These are phyloP conservation scores for Drosophila suzukii DNA, from an alignment of 1,140 invertebrate species.

Conservation along the genomic window DNA sequence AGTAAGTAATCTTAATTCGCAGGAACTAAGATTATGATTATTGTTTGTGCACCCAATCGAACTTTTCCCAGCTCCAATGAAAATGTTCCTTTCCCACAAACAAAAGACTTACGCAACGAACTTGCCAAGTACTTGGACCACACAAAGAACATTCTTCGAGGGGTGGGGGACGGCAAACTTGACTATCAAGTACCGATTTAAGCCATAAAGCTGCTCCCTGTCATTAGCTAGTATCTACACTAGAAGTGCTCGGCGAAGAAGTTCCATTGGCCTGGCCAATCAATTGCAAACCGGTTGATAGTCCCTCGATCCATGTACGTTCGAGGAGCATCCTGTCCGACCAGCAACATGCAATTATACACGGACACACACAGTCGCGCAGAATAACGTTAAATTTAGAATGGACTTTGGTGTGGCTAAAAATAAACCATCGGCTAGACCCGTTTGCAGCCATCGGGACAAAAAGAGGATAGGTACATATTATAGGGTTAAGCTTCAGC, in stretches of 20 bases:
- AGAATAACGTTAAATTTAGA: constrained; percentile 76
- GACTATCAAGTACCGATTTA: constrained; percentile 53
- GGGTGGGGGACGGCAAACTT: constrained; percentile 19
- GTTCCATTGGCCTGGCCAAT: constrained; percentile 61
- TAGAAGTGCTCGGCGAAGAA: constrained; percentile 53
- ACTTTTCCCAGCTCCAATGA: background rate
- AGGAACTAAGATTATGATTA: background rate
- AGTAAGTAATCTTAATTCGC: too few species aligned
- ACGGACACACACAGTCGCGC: constrained; percentile 27
- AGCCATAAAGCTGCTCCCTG: constrained; percentile 48
- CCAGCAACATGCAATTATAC: constrained; percentile 49
- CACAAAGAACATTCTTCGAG: constrained; percentile 19
- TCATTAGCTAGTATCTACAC: constrained; percentile 73
- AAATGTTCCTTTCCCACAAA: constrained; percentile 1
- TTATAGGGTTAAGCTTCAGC: background rate
- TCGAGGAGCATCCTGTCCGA: constrained; percentile 56
- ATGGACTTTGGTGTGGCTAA: constrained; percentile 75
- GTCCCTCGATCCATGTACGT: constrained; percentile 46
- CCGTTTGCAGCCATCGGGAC: constrained; percentile 45
- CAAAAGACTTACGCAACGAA: constrained; percentile 64
- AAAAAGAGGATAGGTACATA: background rate
- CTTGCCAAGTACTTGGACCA: constrained; percentile 24
- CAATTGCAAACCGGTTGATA: constrained; percentile 78
- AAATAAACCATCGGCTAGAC: constrained; percentile 59
- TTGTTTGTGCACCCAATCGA: background rate